phyloP scores from a whole-genome alignment of 2,888 invertebrate genomes.

The Chrysolina oricalcia region DNA sequence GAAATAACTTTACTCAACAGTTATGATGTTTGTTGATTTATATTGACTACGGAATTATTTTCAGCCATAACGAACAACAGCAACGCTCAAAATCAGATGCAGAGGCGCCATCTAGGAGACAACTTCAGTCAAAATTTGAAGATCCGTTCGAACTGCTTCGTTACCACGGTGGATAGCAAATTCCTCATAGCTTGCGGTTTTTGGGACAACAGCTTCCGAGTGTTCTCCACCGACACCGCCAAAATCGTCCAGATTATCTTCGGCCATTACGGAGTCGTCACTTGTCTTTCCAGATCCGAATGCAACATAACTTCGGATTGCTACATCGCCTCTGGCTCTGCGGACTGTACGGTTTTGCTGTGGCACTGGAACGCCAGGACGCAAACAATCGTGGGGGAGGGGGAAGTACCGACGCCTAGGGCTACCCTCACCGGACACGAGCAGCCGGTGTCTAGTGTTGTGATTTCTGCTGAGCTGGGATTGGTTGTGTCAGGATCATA shows the following conservation, averaged over 20 bases:
- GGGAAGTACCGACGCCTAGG: constrained; percentile 94
- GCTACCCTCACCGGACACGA: constrained; percentile 98
- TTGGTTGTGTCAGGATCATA: constrained; percentile 95
- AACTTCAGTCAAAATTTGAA: constrained; percentile 98
- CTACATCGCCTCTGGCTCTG: constrained; percentile 97
- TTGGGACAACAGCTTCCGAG: constrained; percentile 99
- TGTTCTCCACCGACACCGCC: constrained; percentile 97
- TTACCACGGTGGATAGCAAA: constrained; percentile 97
- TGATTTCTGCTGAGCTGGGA: constrained; percentile 98
- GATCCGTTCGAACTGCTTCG: constrained; percentile 95
- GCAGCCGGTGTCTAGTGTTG: constrained; percentile 94
- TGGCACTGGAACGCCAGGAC: constrained; percentile 99
- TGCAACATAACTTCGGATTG: constrained; percentile 99
- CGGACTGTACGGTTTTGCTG: constrained; percentile 97
- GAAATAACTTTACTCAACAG: too few species aligned
- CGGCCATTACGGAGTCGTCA: constrained; percentile 99
- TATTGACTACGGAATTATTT: constrained; percentile 49
- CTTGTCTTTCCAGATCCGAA: constrained; percentile 97
- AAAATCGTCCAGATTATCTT: constrained; percentile 99
- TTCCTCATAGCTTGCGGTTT: constrained; percentile 98
- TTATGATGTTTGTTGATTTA: too few species aligned
- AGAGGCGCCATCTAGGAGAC: constrained; percentile 94
- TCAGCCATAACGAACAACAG: constrained; percentile 84
- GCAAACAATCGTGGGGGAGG: constrained; percentile 97
- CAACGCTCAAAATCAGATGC: constrained; percentile 82